Evolutionary conservation across 1,140 invertebrate genomes (phyloP), one percentile per base, ranked within the genome.

Genomic region (Rhynchophorus ferrugineus): DNA sequence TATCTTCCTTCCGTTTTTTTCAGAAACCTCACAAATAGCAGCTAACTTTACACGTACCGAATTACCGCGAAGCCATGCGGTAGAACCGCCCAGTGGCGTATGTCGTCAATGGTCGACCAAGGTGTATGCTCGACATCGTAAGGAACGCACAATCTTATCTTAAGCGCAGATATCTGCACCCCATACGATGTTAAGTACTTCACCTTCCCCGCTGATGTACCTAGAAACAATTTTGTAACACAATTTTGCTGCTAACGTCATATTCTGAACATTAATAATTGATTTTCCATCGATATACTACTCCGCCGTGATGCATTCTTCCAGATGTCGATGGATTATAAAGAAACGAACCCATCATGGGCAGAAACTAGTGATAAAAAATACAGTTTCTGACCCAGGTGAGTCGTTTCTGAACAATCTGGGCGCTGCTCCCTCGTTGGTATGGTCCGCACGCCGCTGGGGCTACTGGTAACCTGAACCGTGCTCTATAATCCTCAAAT

Each of bases 341-440:
- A 35, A 47, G 42, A 51, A 61, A 61, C 60, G 59, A 65, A 69
- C 65, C 67, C 67, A 64, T 66, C 61, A 59, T 45, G 63, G 67
- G 67, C 67, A 69, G 67, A 69, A 69, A 69, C 64, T 67, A 35
- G n/a, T n/a, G 52, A 62, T 46, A 21, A 57, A 59, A 62, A 41
- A 24, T 59, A 29, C 60, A 69, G 64, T 61, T 66, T 63, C 61
- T 58, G 58, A 58, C 65, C 44, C 47, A 58, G 56, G 57, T 55
- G 58, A 57, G 52, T 59, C 58, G 53, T 22, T 44, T 49, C 24
- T 41, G 39, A 44, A 34, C 42, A 55, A 51, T 53, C 6, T 22
- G n/a, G 35, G 36, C 37, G 21, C 48, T 36, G 39, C 20, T n/a
- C 24, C 11, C 24, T 29, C 11, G 5, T 29, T 29, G 24, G 24